Conservation (phyloP, 2,797 vertebrate genomes). For the Sebastes variabilis region DNA sequence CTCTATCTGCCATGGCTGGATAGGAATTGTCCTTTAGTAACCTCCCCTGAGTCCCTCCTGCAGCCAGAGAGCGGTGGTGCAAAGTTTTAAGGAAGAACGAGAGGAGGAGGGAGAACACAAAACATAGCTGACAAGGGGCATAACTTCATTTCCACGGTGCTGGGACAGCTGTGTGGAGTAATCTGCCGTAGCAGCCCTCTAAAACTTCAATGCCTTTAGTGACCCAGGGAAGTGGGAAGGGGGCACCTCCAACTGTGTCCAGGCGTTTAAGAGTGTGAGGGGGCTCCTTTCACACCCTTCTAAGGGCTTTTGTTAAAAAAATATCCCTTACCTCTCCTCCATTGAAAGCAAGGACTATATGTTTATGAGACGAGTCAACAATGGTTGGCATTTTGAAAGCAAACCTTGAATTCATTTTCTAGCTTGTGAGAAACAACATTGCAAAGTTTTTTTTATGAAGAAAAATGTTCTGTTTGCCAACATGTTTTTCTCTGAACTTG, state of each 20-base stretch:
- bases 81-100: conserved; percentile 38
- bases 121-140: conserved; percentile 92
- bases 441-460: not conserved
- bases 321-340: conserved; percentile 86
- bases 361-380: conserved; percentile 51
- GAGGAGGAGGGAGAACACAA: conserved; percentile 60
- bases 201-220: conserved; percentile 94
- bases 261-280: conserved; percentile 86
- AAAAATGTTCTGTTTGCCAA: not conserved
- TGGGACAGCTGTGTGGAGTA: conserved; percentile 95
- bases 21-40: conserved; percentile 16
- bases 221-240: conserved; percentile 85
- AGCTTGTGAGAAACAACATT: not conserved
- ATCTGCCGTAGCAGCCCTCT: conserved; percentile 92
- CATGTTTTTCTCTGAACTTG: not conserved
- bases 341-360: conserved; percentile 77
- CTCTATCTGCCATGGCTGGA: not conserved
- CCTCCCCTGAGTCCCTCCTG: conserved; percentile 25
- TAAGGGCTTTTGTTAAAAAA: conserved; percentile 92
- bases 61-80: conserved; percentile 40
- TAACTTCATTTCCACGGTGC: conserved; percentile 98
- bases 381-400: conserved; percentile 14
- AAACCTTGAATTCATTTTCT: conserved; percentile 3
- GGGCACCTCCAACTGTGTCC: conserved; percentile 90
- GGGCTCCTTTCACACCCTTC: conserved; percentile 87